Conservation (phyloP, 1,140 invertebrate species). For the Calliopsis andreniformis region DNA sequence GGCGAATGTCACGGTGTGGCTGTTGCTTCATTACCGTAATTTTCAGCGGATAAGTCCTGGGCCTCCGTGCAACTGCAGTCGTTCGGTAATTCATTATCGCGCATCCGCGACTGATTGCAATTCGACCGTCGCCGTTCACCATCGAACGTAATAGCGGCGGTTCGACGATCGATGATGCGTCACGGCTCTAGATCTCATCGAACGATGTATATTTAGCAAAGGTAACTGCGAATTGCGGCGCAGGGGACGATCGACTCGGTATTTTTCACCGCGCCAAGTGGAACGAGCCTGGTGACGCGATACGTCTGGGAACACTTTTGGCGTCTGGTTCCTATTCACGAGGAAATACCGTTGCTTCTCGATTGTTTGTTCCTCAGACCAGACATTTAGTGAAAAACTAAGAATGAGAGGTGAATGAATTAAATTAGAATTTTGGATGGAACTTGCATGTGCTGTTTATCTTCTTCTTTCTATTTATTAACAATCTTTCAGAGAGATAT, state of each 20-base stretch:
- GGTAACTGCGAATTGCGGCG: constrained; percentile 4
- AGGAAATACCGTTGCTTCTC: not conserved
- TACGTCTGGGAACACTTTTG: not conserved
- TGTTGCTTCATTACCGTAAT: constrained; percentile 15
- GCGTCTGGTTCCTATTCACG: not conserved
- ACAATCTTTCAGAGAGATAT: constrained; percentile 42
- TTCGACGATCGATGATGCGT: constrained; percentile 9
- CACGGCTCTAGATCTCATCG: constrained; percentile 3
- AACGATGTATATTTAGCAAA: constrained; percentile 31
- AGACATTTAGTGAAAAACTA: too few species aligned
- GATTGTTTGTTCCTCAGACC: too few species aligned
- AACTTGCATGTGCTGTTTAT: constrained; percentile 7
- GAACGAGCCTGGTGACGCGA: not conserved
- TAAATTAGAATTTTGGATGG: too few species aligned
- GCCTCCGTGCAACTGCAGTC: not conserved
- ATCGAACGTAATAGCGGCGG: constrained; percentile 11
- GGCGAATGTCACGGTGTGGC: constrained; percentile 8
- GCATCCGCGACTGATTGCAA: constrained; percentile 10
- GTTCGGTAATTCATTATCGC: constrained; percentile 22
- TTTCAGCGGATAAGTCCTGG: not conserved
- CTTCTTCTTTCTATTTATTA: constrained; percentile 45
- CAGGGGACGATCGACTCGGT: not conserved
- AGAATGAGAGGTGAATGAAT: too few species aligned
- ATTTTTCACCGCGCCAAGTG: not conserved
- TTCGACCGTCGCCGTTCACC: not conserved